Evolutionary conservation across 2,888 invertebrate species (phyloP).

Genomic region (Dasypolia templi): DNA sequence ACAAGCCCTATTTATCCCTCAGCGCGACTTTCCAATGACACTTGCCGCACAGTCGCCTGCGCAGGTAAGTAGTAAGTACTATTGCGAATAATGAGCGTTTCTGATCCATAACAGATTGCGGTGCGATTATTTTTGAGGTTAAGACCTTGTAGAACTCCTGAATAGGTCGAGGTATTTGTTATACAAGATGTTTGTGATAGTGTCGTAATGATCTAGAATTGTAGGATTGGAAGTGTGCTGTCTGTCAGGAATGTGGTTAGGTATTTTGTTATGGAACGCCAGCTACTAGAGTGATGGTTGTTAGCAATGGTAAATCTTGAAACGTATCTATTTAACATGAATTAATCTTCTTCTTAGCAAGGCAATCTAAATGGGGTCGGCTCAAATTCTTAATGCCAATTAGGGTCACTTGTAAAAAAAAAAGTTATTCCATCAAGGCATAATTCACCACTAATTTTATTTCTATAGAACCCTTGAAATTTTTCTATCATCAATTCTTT

Average conservation of each 20-base stretch:
- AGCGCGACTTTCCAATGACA: constrained; percentile 75
- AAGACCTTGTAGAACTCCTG: constrained; percentile 50
- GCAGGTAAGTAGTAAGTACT: constrained; percentile 63
- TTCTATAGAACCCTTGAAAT: neutral
- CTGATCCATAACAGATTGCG: constrained; percentile 66
- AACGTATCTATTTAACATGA: neutral
- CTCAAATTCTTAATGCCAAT: neutral
- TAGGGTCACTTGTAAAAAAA: neutral
- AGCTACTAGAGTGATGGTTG: neutral
- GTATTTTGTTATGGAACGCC: neutral
- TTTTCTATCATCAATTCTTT: neutral
- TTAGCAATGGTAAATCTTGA: neutral
- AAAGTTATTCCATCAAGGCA: neutral
- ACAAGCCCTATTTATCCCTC: constrained; percentile 66
- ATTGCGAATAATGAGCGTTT: constrained; percentile 68
- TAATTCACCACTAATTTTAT: neutral
- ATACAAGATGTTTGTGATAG: constrained; percentile 38
- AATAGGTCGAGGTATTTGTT: constrained; percentile 39
- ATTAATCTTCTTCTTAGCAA: neutral
- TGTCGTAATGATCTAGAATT: constrained; percentile 39
- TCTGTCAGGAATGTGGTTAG: constrained; percentile 7
- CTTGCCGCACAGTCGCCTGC: constrained; percentile 68
- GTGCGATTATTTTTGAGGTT: constrained; percentile 63
- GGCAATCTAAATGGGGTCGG: neutral
- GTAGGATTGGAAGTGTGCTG: constrained; percentile 18